Evolutionary conservation across 2,797 vertebrate genomes (phyloP), one percentile per base, ranked within the genome.

Genomic region (Natrix natrix): DNA sequence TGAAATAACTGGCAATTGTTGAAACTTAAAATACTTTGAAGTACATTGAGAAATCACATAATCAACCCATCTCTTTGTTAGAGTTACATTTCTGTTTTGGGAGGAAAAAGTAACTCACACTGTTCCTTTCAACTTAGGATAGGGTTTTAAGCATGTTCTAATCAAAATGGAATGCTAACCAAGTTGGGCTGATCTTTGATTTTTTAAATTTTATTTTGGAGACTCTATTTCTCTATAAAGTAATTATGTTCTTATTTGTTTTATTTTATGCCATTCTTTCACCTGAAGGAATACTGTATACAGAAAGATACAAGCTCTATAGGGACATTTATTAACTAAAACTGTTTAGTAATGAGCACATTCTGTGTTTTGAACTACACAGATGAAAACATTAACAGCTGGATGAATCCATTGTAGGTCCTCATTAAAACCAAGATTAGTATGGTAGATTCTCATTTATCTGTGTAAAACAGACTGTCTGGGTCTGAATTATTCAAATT

Each of bases 1-100:
- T 66, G 54, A 93, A 93, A 52, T 90, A 87, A n/a, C 89, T 90
- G 54, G 60, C 92, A 90, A 69, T 90, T 93, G 63, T 63, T 52
- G 83, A 87, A 57, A 90, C 37, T 48, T 69, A 90, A 90, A 90
- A 90, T 69, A 87, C 26, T 69, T 26, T 43, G 78, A 43, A 55
- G 20, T 93, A 32, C 17, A 59, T 32, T 87, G 83, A 93, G 17
- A 87, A 90, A 57, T 86, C 7, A 66, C 66, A 60, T n/a, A 89
- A 37, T 13, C 87, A 60, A 22, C 28, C 60, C 69, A 69, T 8
- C 26, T 22, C 10, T 32, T 90, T 69, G 78, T 8, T 57, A 90
- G 26, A 69, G 48, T 87, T 66, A 87, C 69, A 87, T 87, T 43
- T 28, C 87, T 90, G 32, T 57, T 56, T 56, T 28, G 16, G 4